Conservation (phyloP, 2,113 vertebrate genomes). For the Eclectus roratus region DNA sequence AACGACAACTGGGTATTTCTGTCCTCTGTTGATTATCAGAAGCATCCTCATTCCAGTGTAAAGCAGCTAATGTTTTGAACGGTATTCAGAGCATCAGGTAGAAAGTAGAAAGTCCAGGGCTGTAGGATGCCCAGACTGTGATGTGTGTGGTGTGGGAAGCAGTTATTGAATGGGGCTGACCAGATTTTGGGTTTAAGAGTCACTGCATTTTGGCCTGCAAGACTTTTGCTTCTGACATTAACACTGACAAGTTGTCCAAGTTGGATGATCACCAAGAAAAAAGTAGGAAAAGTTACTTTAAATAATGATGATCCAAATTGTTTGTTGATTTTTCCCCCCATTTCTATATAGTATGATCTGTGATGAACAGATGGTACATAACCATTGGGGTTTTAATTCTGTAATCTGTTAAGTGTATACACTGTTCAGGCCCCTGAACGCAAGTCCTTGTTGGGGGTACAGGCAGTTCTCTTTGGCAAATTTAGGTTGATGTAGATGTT, state of each 20-base stretch:
- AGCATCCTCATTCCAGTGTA: fast-evolving
- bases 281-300: not conserved
- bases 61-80: not conserved
- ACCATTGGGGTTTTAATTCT: not conserved
- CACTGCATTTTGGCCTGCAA: not conserved
- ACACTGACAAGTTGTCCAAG: not conserved
- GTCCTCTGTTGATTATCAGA: not conserved
- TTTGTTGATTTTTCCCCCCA: fast-evolving
- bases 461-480: not conserved
- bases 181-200: not conserved
- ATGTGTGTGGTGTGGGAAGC: not conserved
- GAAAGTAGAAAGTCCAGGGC: not conserved
- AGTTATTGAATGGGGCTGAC: not conserved
- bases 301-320: not conserved
- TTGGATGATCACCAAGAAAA: not conserved
- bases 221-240: not conserved
- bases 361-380: not conserved
- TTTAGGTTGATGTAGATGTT: not conserved
- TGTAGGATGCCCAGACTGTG: not conserved
- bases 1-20: not conserved
- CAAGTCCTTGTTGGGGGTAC: not conserved
- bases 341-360: not conserved
- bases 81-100: not conserved
- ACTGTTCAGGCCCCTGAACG: not conserved
- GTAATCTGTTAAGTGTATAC: not conserved